These are phyloP conservation scores for Drymonia ruficornis DNA, from an alignment of 2,888 invertebrate genomes.

Conservation along the genomic window DNA sequence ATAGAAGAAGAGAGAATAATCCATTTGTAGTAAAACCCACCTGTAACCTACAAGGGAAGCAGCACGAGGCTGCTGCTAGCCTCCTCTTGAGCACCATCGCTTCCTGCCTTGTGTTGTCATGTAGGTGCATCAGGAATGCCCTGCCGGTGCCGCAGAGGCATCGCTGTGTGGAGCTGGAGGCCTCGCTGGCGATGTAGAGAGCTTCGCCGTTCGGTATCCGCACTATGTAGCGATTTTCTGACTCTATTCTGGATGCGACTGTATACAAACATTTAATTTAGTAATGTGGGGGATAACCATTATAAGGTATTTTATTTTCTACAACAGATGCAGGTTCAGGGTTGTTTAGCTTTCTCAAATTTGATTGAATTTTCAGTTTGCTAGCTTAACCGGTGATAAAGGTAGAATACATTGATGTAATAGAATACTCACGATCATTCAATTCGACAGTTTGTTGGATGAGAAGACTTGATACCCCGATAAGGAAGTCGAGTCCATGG, in stretches of 20 bases:
- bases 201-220: constrained; percentile 90
- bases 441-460: constrained; percentile 93
- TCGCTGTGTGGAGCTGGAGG: constrained; percentile 86
- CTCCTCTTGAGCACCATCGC: constrained; percentile 90
- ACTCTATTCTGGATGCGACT: constrained; percentile 86
- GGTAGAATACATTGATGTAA: neutral
- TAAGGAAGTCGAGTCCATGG: constrained; percentile 89
- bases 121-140: constrained; percentile 91
- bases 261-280: constrained; percentile 30
- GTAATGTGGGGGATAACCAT: neutral
- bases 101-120: constrained; percentile 93
- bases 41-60: constrained; percentile 90
- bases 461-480: constrained; percentile 87
- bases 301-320: no score
- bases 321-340: no score
- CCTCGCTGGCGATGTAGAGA: constrained; percentile 90
- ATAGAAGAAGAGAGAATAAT: no score
- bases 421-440: constrained; percentile 86
- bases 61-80: constrained; percentile 88
- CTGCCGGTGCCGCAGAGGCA: constrained; percentile 90
- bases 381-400: no score
- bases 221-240: constrained; percentile 90
- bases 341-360: no score
- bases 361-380: no score
- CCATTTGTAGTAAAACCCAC: constrained; percentile 51